Evolutionary conservation across 2,113 vertebrate species (phyloP).

Genomic region (Oreocharis arfaki): DNA sequence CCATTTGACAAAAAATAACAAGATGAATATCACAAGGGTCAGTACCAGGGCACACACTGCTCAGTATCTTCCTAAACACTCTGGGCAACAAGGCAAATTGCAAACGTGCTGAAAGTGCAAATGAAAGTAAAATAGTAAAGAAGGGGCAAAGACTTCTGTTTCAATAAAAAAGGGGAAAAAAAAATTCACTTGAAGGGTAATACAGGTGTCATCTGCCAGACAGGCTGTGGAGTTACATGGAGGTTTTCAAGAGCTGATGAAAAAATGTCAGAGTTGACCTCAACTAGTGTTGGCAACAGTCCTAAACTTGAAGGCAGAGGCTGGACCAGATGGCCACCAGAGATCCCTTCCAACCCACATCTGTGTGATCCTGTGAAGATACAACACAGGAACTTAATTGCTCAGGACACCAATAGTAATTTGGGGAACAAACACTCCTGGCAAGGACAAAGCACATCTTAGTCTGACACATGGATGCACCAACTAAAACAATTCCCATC

Average conservation of each 20-base stretch:
- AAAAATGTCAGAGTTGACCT: neutral
- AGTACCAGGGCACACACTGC: neutral
- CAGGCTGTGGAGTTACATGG: neutral
- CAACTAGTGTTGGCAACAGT: neutral
- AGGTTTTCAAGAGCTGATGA: neutral
- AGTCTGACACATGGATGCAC: neutral
- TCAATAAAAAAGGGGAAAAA: accelerated
- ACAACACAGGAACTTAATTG: neutral
- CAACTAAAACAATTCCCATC: neutral
- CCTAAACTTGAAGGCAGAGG: neutral
- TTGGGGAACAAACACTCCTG: neutral
- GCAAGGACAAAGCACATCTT: neutral
- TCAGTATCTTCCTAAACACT: neutral
- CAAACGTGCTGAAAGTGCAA: neutral
- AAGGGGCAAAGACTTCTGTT: neutral
- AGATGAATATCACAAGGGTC: neutral
- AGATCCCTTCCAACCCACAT: neutral
- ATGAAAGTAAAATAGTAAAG: neutral
- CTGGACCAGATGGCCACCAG: neutral
- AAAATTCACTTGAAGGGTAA: neutral
- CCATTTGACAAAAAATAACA: neutral
- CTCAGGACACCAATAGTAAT: neutral
- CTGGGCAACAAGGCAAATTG: neutral
- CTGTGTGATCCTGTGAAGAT: neutral
- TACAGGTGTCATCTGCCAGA: neutral